Evolutionary conservation across 2,888 invertebrate genomes (phyloP).

Genomic region (Agrotis segetum): DNA sequence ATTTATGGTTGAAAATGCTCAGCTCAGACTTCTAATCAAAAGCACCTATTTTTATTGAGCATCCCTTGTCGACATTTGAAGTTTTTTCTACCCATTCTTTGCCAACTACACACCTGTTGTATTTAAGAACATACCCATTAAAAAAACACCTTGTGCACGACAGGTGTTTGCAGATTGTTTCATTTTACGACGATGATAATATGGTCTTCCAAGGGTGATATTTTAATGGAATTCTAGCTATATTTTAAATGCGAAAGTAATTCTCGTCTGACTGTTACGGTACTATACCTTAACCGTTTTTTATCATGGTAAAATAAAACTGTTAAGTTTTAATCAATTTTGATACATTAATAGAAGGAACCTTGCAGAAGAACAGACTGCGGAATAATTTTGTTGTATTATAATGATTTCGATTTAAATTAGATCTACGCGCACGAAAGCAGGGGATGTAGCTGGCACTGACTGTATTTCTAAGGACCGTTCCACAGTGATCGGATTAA

Average conservation of each 20-base stretch:
- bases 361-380: too few species aligned
- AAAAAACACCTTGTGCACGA: slow-evolving; percentile 34
- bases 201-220: slow-evolving; percentile 9
- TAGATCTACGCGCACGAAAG: too few species aligned
- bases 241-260: too few species aligned
- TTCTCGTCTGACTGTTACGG: too few species aligned
- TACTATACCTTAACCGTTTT: too few species aligned
- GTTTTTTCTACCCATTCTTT: slow-evolving; percentile 30
- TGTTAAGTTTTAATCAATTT: too few species aligned
- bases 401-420: too few species aligned
- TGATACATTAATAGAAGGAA: too few species aligned
- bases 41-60: slow-evolving; percentile 1
- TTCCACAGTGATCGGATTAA: neutral
- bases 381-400: too few species aligned
- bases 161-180: slow-evolving; percentile 44
- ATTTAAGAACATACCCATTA: slow-evolving; percentile 15
- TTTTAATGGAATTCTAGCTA: slow-evolving; percentile 14
- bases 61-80: slow-evolving; percentile 10
- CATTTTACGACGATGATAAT: neutral
- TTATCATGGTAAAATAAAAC: too few species aligned
- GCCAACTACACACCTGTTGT: slow-evolving; percentile 38
- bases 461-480: neutral
- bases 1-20: too few species aligned
- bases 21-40: neutral
- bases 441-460: too few species aligned